Percentiles rank a stretch among this genome's conserved stretches.
Evolutionary conservation across 2,888 invertebrate genomes (phyloP).

Genomic region (Laothoe populi): DNA sequence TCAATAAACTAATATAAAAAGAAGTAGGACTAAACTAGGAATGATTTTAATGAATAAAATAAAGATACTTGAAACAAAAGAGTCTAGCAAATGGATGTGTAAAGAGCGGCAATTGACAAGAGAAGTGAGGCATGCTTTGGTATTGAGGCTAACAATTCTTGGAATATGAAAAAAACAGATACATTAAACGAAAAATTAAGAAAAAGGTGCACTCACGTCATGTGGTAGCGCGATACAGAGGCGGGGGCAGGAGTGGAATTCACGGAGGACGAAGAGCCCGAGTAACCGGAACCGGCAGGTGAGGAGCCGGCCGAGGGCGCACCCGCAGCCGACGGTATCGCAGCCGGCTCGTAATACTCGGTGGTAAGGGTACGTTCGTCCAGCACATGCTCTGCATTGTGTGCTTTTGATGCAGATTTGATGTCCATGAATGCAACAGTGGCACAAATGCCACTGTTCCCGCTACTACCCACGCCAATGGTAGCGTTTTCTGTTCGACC

Average conservation of each 20-base stretch:
- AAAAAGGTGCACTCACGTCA: conserved; percentile 68
- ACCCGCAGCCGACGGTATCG: conserved; percentile 87
- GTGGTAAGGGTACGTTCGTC: conserved; percentile 95
- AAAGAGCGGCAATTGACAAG: conserved; percentile 6
- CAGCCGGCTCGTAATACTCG: conserved; percentile 95
- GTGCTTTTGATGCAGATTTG: conserved; percentile 97
- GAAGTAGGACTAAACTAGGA: conserved; percentile 1
- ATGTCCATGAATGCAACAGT: conserved; percentile 98
- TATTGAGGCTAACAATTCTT: conserved; percentile 10
- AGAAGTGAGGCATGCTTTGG: conserved; percentile 20
- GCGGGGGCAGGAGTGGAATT: conserved; percentile 76
- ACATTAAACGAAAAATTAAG: conserved; percentile 13
- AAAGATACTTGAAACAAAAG: not conserved
- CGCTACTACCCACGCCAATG: conserved; percentile 77
- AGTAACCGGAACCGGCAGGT: conserved; percentile 85
- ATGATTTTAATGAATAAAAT: conserved; percentile 12
- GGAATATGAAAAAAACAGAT: conserved; percentile 27
- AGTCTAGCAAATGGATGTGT: conserved; percentile 9
- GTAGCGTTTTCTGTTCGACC: conserved; percentile 85
- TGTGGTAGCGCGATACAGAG: conserved; percentile 74
- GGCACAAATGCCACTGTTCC: conserved; percentile 90
- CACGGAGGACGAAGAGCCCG: conserved; percentile 87
- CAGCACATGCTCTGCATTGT: conserved; percentile 94
- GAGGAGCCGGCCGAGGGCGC: conserved; percentile 83
- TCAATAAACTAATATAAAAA: not conserved